Conservation (phyloP, 2,113 vertebrate species). For the Thunnus thynnus region DNA sequence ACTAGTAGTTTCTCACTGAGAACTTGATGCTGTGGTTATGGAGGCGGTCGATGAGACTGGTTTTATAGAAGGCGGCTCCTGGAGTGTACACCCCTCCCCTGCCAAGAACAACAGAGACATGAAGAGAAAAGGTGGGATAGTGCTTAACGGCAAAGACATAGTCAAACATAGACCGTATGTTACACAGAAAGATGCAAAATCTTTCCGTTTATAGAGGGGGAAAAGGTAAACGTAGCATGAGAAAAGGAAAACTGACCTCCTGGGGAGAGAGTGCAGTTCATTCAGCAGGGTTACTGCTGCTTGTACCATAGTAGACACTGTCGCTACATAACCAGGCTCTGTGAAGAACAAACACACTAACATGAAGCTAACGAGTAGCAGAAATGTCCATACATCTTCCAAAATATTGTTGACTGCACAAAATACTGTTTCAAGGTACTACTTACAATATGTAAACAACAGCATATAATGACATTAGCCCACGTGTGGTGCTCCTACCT, state of each 20-base stretch:
- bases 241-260: slow-evolving; percentile 77
- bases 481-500: slow-evolving; percentile 75
- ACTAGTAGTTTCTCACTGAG: slow-evolving; percentile 74
- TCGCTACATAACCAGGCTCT: slow-evolving; percentile 89
- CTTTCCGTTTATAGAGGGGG: background rate
- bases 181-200: background rate
- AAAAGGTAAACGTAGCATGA: background rate
- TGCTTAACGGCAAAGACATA: background rate
- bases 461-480: too few relatives aligned
- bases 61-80: slow-evolving; percentile 89
- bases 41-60: slow-evolving; percentile 89
- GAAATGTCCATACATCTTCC: background rate
- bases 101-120: slow-evolving; percentile 13
- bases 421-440: too few relatives aligned
- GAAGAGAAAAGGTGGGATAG: background rate
- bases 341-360: slow-evolving; percentile 12
- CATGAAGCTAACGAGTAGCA: background rate
- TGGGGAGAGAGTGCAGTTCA: slow-evolving; percentile 87
- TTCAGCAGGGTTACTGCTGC: slow-evolving; percentile 87
- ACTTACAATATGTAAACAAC: too few relatives aligned
- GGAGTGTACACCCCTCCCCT: slow-evolving; percentile 93
- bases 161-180: too few relatives aligned
- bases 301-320: slow-evolving; percentile 90
- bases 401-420: background rate
- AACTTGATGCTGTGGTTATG: slow-evolving; percentile 88